Evolutionary conservation across 2,113 vertebrate species (phyloP).

Genomic region (Scophthalmus maximus): DNA sequence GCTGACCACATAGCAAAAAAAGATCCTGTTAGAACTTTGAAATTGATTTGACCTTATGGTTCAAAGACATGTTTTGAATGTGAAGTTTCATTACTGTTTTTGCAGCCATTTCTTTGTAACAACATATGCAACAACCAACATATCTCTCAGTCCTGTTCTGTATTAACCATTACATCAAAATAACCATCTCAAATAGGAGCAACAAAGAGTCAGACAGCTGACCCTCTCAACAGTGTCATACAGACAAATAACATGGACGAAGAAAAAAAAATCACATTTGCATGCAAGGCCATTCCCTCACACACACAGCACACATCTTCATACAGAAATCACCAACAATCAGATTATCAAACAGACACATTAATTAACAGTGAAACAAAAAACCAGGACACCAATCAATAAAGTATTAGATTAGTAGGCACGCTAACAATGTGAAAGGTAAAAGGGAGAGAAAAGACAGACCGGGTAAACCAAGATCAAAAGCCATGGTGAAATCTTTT

Average conservation of each 20-base stretch:
- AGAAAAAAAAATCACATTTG: conserved; percentile 18
- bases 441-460: not conserved
- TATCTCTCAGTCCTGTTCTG: not conserved
- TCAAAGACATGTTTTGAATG: too few species aligned
- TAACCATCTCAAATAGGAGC: not conserved
- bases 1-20: not conserved
- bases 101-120: not conserved
- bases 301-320: conserved; percentile 13
- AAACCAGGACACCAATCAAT: conserved; percentile 46
- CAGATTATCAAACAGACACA: conserved; percentile 56
- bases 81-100: not conserved
- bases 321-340: conserved; percentile 46
- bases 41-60: not conserved
- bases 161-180: not conserved
- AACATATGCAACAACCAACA: not conserved
- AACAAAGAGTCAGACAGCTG: conserved; percentile 12
- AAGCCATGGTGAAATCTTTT: not conserved
- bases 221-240: not conserved
- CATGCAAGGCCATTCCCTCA: conserved; percentile 26
- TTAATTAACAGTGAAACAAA: conserved; percentile 39
- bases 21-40: not conserved
- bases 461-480: conserved; percentile 1
- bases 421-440: conserved; percentile 14
- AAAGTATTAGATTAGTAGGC: conserved; percentile 25
- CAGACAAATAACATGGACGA: conserved; percentile 25